Base-by-base conservation (phyloP, 1,140 invertebrate species). In the Leptinotarsa texana region DNA sequence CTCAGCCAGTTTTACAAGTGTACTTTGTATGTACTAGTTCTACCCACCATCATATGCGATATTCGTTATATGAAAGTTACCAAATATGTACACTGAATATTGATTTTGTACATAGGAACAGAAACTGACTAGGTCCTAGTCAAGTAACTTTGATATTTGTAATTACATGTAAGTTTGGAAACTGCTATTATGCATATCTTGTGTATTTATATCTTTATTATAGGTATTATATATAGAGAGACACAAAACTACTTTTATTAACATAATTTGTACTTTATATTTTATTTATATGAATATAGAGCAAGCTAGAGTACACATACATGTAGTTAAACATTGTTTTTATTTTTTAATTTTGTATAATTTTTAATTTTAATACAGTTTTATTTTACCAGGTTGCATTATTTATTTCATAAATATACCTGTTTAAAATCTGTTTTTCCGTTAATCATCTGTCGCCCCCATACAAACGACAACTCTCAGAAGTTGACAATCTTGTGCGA, bases 31-130 rank as follows among this genome's bases (percentile, higher is more conserved):
- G 51, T 57, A 57, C n/a, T 57, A 57, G 51, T 57, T 57, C 51
- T 57, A 57, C 51, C 51, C 15, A 57, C 51, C 51, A 17, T 57
- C 51, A 75, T 83, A 80, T 78, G 80, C 77, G 79, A 72, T 79
- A 71, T 83, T 83, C 82, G 81, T 78, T 82, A 80, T 78, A 79
- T 82, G 79, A 82, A 77, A 84, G 83, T 84, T 84, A 84, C 83
- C 83, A 84, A 84, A 84, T 83, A 84, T 84, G 79, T 84, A 84
- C 80, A 82, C 80, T 82, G 80, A 83, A 79, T 63, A 67, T 75
- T 72, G 72, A 65, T 77, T 76, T 75, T 79, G 77, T 83, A 80
- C 83, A 84, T 79, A 84, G 83, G 81, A 80, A 65, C 79, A 77
- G 75, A 77, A 82, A 81, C 74, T 84, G 83, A 80, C 83, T 84